phyloP scores from a whole-genome alignment of 2,888 invertebrate genomes.

The Lycocerus yunnanus region DNA sequence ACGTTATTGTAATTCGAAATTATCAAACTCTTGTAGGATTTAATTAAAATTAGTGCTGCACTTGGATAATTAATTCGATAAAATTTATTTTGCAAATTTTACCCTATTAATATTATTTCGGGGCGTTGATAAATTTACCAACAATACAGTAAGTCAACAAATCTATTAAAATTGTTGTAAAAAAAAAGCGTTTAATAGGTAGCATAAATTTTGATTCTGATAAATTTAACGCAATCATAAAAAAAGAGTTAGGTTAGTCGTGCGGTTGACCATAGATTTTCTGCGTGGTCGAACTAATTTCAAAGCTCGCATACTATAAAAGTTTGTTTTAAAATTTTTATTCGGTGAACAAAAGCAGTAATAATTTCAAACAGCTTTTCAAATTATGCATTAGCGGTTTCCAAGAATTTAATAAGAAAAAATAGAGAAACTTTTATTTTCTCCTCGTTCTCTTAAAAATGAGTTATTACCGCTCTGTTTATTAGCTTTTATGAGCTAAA shows the following conservation, averaged over 20 bases:
- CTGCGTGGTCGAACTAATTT: neutral
- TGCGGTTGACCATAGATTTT: neutral
- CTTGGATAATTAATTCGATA: neutral
- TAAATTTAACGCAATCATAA: neutral
- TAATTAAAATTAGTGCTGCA: neutral
- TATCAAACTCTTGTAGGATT: neutral
- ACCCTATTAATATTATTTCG: conserved; percentile 16
- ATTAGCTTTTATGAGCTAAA: neutral
- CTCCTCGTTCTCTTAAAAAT: neutral
- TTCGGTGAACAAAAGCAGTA: neutral
- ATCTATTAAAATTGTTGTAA: neutral
- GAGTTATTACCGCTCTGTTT: neutral
- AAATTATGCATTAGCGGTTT: neutral
- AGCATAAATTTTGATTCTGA: neutral
- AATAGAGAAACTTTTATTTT: neutral
- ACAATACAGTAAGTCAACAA: neutral
- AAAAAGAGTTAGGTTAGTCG: neutral
- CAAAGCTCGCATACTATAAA: neutral
- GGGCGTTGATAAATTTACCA: conserved; percentile 10
- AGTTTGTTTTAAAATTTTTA: neutral
- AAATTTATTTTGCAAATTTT: neutral
- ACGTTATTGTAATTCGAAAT: neutral
- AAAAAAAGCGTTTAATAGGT: neutral
- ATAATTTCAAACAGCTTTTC: neutral
- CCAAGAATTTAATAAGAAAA: neutral